These are phyloP conservation scores for Ladona fulva DNA, from an alignment of 1,140 invertebrate genomes.

Conservation along the genomic window DNA sequence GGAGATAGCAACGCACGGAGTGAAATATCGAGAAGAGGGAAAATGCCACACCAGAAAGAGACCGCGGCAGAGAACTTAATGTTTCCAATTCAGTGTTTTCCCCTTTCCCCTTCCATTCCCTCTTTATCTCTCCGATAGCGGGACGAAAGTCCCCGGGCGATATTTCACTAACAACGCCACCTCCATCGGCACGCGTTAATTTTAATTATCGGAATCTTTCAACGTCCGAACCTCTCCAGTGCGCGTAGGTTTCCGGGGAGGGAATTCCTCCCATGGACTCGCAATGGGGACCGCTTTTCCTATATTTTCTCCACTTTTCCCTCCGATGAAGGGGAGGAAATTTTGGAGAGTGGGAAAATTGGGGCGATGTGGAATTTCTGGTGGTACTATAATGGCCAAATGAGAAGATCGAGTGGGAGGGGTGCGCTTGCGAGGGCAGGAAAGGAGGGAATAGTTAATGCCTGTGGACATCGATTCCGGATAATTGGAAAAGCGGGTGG, in stretches of 20 bases:
- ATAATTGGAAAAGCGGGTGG: background rate
- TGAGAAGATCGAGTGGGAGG: background rate
- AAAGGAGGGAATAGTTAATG: background rate
- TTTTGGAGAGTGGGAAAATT: background rate
- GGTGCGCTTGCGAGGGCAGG: background rate
- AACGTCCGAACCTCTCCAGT: background rate
- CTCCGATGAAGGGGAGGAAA: background rate
- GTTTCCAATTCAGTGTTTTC: too few relatives aligned
- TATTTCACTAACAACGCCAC: background rate
- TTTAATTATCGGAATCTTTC: conserved; percentile 10
- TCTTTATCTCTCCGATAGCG: background rate
- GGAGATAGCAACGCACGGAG: too few relatives aligned
- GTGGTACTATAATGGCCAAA: background rate
- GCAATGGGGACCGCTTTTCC: background rate
- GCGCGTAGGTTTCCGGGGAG: background rate
- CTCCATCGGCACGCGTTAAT: conserved; percentile 6
- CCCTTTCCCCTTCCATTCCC: too few relatives aligned
- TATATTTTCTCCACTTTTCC: background rate
- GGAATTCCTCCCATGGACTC: background rate
- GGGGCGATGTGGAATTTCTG: background rate
- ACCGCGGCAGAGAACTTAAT: too few relatives aligned
- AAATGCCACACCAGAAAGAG: too few relatives aligned
- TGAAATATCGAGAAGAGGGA: too few relatives aligned
- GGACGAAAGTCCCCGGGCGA: background rate
- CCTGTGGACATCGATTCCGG: background rate